Percentiles rank a stretch among this genome's conserved stretches.
Evolutionary conservation across 2,113 vertebrate genomes (phyloP).

Genomic region (Pycnonotus jocosus): DNA sequence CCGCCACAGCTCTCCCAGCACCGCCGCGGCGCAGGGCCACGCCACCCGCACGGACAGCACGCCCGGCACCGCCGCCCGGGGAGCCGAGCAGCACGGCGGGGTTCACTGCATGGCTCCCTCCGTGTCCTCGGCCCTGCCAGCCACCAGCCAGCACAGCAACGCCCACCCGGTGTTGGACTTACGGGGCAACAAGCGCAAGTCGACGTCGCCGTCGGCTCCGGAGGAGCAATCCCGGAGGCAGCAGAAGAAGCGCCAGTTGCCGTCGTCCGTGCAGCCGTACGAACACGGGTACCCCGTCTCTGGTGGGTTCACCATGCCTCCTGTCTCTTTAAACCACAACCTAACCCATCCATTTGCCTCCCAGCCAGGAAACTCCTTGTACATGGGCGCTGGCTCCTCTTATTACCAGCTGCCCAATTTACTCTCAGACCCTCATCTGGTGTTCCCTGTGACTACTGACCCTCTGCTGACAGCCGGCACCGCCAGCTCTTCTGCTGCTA

Average conservation of each 20-base stretch:
- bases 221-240: conserved; percentile 75
- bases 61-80: conserved; percentile 47
- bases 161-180: conserved; percentile 76
- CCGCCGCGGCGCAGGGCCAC: conserved; percentile 31
- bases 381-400: conserved; percentile 83
- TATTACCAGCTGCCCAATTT: conserved; percentile 90
- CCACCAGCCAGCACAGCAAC: conserved; percentile 64
- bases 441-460: conserved; percentile 90
- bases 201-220: conserved; percentile 66
- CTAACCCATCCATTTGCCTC: conserved; percentile 81
- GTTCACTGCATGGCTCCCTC: conserved; percentile 70
- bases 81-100: conserved; percentile 67
- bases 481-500: conserved; percentile 82
- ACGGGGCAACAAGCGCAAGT: conserved; percentile 83
- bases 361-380: conserved; percentile 84
- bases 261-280: conserved; percentile 71
- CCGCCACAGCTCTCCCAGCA: conserved; percentile 65
- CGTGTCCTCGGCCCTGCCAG: conserved; percentile 45
- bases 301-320: conserved; percentile 82
- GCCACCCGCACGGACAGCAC: conserved; percentile 36
- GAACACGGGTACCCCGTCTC: conserved; percentile 82
- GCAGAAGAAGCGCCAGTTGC: conserved; percentile 77
- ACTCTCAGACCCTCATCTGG: conserved; percentile 88
- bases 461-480: conserved; percentile 80
- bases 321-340: conserved; percentile 88